A percentile compares a stretch with the other conserved stretches of the same genome.
phyloP scores from a whole-genome alignment of 2,797 vertebrate species.

The Rhinoraja longicauda region DNA sequence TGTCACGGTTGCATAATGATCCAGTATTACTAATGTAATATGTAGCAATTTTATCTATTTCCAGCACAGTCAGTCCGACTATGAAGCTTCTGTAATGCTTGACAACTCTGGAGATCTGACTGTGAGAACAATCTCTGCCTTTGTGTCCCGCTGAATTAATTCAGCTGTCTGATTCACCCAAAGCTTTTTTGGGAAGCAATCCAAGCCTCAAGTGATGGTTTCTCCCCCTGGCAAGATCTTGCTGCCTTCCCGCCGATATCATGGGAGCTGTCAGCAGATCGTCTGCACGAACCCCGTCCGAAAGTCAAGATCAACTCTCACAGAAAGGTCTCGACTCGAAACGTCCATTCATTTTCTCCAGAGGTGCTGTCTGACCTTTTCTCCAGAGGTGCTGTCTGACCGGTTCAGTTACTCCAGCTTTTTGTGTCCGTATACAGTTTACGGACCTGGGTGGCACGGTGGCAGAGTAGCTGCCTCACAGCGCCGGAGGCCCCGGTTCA shows the following conservation, averaged over 20 bases:
- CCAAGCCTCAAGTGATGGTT: background rate
- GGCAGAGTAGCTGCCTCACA: too few species aligned
- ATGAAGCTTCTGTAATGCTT: background rate
- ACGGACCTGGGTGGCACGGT: too few species aligned
- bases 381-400: too few species aligned
- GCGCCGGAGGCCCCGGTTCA: too few species aligned
- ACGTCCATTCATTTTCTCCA: too few species aligned
- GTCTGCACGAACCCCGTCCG: too few species aligned
- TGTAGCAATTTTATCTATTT: background rate
- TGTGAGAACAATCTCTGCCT: slow-evolving; percentile 9
- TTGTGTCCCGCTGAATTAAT: background rate
- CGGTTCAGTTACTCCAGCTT: too few species aligned
- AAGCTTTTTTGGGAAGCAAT: slow-evolving; percentile 16
- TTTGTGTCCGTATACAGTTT: too few species aligned
- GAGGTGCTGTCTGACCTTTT: too few species aligned
- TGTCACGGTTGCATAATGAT: background rate
- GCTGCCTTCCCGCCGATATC: background rate
- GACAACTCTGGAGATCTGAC: background rate
- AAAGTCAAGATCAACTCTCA: background rate
- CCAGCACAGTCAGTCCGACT: background rate
- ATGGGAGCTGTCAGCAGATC: slow-evolving; percentile 18
- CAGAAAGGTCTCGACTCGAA: background rate
- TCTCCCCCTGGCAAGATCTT: background rate
- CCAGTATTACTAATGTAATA: background rate
- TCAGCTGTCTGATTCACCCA: slow-evolving; percentile 18